Evolutionary conservation across 2,113 vertebrate genomes (phyloP), one percentile per base, ranked within the genome.

Genomic region (Rousettus leschenaultii): DNA sequence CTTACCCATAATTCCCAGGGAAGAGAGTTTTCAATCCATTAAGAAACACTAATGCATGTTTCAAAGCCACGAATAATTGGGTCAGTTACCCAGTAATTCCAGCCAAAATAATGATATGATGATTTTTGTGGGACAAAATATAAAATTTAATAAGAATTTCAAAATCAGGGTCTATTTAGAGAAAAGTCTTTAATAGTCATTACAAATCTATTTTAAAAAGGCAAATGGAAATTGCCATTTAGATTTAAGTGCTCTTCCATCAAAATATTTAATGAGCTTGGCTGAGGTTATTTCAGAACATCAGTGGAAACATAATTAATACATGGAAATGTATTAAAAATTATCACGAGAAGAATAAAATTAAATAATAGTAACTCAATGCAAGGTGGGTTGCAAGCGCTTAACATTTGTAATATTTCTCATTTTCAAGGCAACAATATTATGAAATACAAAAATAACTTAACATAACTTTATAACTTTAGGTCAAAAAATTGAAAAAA

Each of bases 231-330:
- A 86, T 84, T 90, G 38, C 91, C 71, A 91, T 94, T 92, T 94
- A 78, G 43, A 74, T 65, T 92, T 94, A 73, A 96, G 71, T 95
- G 65, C 22, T 89, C 94, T 95, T 96, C 71, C 80, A 94, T 91
- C 75, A 89, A 93, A 92, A 66, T 90, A 71, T 53, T 21, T 77
- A 93, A 93, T 88, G 51, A 94, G 73, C 30, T 90, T 95, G 51
- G 33, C 65, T 85, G 80, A 82, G 80, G 12, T 87, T 94, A 90
- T 92, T 95, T 94, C 38, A 87, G 26, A 91, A 43, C 14, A 94
- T 70, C 55, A 71, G 38, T 12, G 28, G 57, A 71, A 93, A 68
- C 35, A 68, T 93, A 96, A 94, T 91, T 95, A 85, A 89, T 53
- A 92, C 55, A 73, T 82, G 65, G 82, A 97, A 94, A 97, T 91